Conservation (phyloP, 2,888 invertebrate genomes). For the Oxyscelio sp. region DNA sequence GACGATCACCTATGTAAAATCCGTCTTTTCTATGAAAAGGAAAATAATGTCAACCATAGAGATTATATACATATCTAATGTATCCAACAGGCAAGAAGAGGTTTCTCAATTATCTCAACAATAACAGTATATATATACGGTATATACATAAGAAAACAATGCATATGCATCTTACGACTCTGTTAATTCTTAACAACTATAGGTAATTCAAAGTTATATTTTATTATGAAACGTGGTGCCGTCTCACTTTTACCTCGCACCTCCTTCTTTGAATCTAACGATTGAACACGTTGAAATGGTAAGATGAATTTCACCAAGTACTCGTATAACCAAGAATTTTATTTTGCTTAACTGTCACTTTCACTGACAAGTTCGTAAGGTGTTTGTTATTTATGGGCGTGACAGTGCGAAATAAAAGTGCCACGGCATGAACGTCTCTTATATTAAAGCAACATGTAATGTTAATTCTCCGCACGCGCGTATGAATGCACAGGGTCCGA, state of each 20-base stretch:
- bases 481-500: slow-evolving; percentile 7
- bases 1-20: slow-evolving; percentile 40
- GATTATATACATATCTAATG: slow-evolving; percentile 71
- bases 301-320: slow-evolving; percentile 18
- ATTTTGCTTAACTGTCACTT: not conserved
- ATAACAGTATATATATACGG: slow-evolving; percentile 67
- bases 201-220: slow-evolving; percentile 59
- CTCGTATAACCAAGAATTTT: not conserved
- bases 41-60: slow-evolving; percentile 60
- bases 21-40: slow-evolving; percentile 37
- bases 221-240: slow-evolving; percentile 63
- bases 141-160: slow-evolving; percentile 73
- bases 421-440: slow-evolving; percentile 32
- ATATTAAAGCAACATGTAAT: slow-evolving; percentile 32
- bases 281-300: slow-evolving; percentile 39
- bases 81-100: slow-evolving; percentile 72
- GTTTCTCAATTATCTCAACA: slow-evolving; percentile 69
- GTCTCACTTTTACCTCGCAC: slow-evolving; percentile 49
- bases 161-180: slow-evolving; percentile 59
- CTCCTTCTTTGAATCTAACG: slow-evolving; percentile 18
- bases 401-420: slow-evolving; percentile 38
- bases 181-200: slow-evolving; percentile 56
- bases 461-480: not conserved
- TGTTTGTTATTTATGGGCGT: too few species aligned
- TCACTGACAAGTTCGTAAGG: too few species aligned